These are phyloP conservation scores for Fissipunctia ypsillon DNA, from an alignment of 2,888 invertebrate species.

Conservation along the genomic window DNA sequence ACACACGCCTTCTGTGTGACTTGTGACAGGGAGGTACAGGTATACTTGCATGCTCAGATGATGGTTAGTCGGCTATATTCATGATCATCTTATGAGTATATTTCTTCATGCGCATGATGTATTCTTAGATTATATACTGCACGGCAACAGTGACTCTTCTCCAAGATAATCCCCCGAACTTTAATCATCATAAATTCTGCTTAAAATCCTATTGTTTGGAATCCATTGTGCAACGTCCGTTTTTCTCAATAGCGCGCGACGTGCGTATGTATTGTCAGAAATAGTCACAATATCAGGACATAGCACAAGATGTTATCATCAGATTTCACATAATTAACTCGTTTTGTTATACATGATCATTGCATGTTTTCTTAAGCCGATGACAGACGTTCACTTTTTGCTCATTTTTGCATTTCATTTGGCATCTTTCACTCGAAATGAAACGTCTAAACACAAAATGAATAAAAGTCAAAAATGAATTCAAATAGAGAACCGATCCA, in stretches of 20 bases:
- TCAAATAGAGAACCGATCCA: too few relatives aligned
- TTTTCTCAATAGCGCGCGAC: slow-evolving; percentile 18
- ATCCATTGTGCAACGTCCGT: slow-evolving; percentile 22
- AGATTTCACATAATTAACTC: neutral
- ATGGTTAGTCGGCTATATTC: neutral
- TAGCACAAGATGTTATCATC: neutral
- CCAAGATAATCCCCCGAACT: slow-evolving; percentile 11
- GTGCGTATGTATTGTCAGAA: neutral
- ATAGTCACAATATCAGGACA: slow-evolving; percentile 3
- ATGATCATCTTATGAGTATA: neutral
- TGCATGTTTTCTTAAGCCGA: neutral
- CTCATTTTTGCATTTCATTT: too few relatives aligned
- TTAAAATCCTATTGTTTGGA: slow-evolving; percentile 33
- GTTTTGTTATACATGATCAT: neutral
- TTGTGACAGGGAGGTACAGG: neutral
- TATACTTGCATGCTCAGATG: neutral
- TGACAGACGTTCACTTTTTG: too few relatives aligned
- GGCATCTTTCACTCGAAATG: too few relatives aligned
- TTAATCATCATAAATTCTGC: slow-evolving; percentile 20
- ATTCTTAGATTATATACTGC: neutral
- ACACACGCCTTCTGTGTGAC: neutral
- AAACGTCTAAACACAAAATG: too few relatives aligned
- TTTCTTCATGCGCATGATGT: neutral
- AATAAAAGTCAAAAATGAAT: too few relatives aligned
- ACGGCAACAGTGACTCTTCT: neutral